Conservation (phyloP, 2,113 vertebrate genomes). For the Toxotes jaculatrix region DNA sequence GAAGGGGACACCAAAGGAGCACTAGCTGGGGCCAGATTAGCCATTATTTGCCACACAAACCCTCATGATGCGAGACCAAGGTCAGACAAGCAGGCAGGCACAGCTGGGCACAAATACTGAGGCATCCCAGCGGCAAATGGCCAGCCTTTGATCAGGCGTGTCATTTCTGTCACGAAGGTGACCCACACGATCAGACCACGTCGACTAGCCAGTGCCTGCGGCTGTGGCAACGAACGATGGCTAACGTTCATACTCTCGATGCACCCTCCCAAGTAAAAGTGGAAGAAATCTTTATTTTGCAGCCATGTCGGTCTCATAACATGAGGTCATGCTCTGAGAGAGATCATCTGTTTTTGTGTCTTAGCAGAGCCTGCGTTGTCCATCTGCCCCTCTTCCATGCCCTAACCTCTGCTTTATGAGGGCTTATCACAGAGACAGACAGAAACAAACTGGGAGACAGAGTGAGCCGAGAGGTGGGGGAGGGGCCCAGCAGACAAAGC, state of each 20-base stretch:
- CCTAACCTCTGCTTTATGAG: conserved; percentile 50
- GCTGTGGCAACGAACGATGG: conserved; percentile 20
- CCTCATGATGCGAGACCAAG: conserved; percentile 69
- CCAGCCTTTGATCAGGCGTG: conserved; percentile 80
- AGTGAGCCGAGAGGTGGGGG: not conserved
- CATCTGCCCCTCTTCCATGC: conserved; percentile 16
- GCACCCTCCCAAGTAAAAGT: conserved; percentile 32
- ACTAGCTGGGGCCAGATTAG: conserved; percentile 61
- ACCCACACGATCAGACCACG: conserved; percentile 65
- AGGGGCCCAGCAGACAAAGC: conserved; percentile 23
- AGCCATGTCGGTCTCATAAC: conserved; percentile 40
- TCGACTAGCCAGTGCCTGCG: conserved; percentile 41
- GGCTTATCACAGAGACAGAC: conserved; percentile 49
- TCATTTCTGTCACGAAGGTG: conserved; percentile 78
- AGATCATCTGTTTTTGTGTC: conserved; percentile 20
- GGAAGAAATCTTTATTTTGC: conserved; percentile 48
- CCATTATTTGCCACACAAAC: conserved; percentile 75
- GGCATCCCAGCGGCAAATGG: conserved; percentile 72
- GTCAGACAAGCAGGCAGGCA: conserved; percentile 67
- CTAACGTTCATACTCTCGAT: conserved; percentile 20
- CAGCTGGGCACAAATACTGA: conserved; percentile 72
- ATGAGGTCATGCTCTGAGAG: conserved; percentile 54
- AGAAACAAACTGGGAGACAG: conserved; percentile 27
- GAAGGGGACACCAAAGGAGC: conserved; percentile 68
- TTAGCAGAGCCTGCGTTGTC: conserved; percentile 14